These are phyloP conservation scores for Diachrysia chrysitis DNA, from an alignment of 2,888 invertebrate species.

Conservation along the genomic window DNA sequence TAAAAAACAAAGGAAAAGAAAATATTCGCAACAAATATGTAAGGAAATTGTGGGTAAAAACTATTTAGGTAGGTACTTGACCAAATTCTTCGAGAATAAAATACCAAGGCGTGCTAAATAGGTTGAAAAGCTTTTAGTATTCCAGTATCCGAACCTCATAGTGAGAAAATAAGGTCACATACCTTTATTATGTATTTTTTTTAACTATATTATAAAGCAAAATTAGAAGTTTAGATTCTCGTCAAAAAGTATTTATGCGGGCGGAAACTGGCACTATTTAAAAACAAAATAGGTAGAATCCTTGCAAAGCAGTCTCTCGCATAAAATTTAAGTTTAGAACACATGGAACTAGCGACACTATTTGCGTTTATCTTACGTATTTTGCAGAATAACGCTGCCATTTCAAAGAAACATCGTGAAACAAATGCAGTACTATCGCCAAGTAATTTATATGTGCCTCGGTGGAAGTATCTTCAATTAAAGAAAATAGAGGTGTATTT, in stretches of 20 bases:
- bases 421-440: conserved; percentile 60
- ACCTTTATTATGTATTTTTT: too few species aligned
- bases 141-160: too few species aligned
- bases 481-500: conserved; percentile 42
- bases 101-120: too few species aligned
- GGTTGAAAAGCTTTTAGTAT: too few species aligned
- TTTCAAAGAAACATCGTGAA: conserved; percentile 43
- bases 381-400: conserved; percentile 41
- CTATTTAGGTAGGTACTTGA: too few species aligned
- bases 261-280: neutral
- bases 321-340: conserved; percentile 36
- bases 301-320: conserved; percentile 16
- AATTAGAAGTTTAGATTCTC: neutral
- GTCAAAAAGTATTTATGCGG: neutral
- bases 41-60: too few species aligned
- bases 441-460: conserved; percentile 61
- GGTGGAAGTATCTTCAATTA: conserved; percentile 59
- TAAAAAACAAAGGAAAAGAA: too few species aligned
- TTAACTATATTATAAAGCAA: too few species aligned
- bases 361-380: conserved; percentile 38
- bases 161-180: too few species aligned
- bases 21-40: too few species aligned
- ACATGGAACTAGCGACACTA: conserved; percentile 22
- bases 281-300: neutral
- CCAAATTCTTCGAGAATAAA: too few species aligned